phyloP scores from a whole-genome alignment of 92 coral and sea anemone species.

The Porites divaricata region DNA sequence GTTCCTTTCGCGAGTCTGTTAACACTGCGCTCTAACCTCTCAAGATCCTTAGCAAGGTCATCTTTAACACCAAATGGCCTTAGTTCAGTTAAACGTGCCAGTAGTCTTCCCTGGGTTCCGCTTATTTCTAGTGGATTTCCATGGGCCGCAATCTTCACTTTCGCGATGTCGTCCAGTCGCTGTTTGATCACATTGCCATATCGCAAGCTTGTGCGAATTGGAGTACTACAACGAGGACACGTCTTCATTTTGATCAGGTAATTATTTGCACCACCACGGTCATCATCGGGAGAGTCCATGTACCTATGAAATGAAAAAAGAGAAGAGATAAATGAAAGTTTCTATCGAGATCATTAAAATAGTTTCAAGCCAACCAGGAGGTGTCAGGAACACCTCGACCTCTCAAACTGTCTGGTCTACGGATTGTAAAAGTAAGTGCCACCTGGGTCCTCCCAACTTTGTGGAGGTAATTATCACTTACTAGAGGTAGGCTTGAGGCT shows the following conservation, averaged over 20 bases:
- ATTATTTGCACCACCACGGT: background rate
- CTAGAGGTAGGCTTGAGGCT: background rate
- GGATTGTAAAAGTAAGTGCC: too few relatives aligned
- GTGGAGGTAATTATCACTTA: too few relatives aligned
- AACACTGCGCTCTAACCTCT: background rate
- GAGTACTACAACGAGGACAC: conserved; percentile 83
- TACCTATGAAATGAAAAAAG: background rate
- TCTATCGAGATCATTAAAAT: too few relatives aligned
- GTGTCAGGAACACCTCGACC: too few relatives aligned
- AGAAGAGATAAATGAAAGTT: too few relatives aligned
- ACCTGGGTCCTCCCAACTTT: too few relatives aligned
- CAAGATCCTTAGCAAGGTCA: background rate
- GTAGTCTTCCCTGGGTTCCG: too few relatives aligned
- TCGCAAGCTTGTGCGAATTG: conserved; percentile 73
- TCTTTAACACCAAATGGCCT: background rate
- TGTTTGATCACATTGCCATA: conserved; percentile 79
- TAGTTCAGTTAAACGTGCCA: background rate
- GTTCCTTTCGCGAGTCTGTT: conserved; percentile 6
- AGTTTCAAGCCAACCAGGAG: too few relatives aligned
- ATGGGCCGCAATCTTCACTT: conserved; percentile 32
- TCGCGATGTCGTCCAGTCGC: conserved; percentile 67
- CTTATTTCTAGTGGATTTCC: background rate
- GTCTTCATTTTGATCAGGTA: conserved; percentile 63
- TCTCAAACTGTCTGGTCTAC: too few relatives aligned
- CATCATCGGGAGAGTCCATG: conserved; percentile 31